These are phyloP conservation scores for Microctonus aethiopoides DNA, from an alignment of 2,888 invertebrate species.

Conservation along the genomic window DNA sequence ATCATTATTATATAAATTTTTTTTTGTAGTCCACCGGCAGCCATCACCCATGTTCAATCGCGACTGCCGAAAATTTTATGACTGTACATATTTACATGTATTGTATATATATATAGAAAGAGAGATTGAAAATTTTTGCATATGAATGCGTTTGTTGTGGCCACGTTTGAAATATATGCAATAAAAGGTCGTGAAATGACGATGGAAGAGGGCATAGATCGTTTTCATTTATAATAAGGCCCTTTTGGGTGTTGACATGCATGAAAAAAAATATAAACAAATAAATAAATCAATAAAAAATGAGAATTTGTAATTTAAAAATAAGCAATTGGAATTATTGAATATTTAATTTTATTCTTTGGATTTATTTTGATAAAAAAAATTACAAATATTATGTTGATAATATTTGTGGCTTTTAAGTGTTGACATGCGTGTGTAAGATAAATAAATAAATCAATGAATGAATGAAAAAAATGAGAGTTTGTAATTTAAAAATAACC, in stretches of 20 bases:
- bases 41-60: slow-evolving; percentile 1
- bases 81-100: background rate
- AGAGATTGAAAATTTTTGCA: slow-evolving; percentile 48
- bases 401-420: no score
- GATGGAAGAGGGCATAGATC: slow-evolving; percentile 50
- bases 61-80: slow-evolving; percentile 1
- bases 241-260: slow-evolving; percentile 51
- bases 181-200: slow-evolving; percentile 53
- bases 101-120: background rate
- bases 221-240: slow-evolving; percentile 46
- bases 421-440: no score
- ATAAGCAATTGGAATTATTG: no score
- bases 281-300: background rate
- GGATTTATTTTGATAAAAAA: no score
- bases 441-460: no score
- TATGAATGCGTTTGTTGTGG: slow-evolving; percentile 50
- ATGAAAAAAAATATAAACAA: background rate
- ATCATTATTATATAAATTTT: no score
- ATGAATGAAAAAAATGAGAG: no score
- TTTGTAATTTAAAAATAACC: no score
- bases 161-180: slow-evolving; percentile 52
- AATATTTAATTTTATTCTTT: no score
- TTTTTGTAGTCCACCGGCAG: background rate
- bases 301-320: background rate
- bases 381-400: no score